phyloP scores from a whole-genome alignment of 1,140 invertebrate genomes.

The Colletes gigas region DNA sequence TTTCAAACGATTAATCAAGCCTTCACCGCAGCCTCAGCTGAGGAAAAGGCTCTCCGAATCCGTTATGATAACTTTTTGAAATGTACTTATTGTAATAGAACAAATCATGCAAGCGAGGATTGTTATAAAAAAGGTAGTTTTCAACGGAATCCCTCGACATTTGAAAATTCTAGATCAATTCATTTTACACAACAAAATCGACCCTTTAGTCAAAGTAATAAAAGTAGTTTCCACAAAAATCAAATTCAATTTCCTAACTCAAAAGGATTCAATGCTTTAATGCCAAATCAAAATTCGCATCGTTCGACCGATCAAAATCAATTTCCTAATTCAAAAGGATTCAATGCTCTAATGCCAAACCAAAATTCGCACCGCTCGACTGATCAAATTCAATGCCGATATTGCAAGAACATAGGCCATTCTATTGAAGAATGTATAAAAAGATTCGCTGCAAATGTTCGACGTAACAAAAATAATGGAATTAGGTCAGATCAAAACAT shows the following conservation, averaged over 20 bases:
- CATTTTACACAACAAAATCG: background rate
- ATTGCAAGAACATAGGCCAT: slow-evolving; percentile 12
- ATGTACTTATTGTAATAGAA: background rate
- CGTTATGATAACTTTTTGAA: background rate
- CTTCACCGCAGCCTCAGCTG: background rate
- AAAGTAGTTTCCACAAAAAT: background rate
- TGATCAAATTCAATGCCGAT: slow-evolving; percentile 5
- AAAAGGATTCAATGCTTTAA: background rate
- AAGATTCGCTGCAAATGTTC: slow-evolving; percentile 7
- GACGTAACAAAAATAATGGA: slow-evolving; percentile 1
- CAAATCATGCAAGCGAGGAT: slow-evolving; percentile 1
- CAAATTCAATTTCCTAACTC: background rate
- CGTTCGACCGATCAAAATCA: background rate
- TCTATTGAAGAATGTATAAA: slow-evolving; percentile 2
- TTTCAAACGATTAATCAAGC: slow-evolving; percentile 12
- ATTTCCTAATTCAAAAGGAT: background rate
- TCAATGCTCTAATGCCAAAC: background rate
- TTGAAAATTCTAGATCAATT: background rate
- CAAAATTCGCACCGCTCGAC: background rate
- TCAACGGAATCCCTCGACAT: background rate
- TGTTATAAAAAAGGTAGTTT: background rate
- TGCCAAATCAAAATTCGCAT: background rate
- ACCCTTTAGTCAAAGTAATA: background rate
- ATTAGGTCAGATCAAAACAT: background rate
- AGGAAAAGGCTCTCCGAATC: slow-evolving; percentile 8